Base-by-base conservation (phyloP, 2,797 vertebrate genomes). In the Borostomias antarcticus region DNA sequence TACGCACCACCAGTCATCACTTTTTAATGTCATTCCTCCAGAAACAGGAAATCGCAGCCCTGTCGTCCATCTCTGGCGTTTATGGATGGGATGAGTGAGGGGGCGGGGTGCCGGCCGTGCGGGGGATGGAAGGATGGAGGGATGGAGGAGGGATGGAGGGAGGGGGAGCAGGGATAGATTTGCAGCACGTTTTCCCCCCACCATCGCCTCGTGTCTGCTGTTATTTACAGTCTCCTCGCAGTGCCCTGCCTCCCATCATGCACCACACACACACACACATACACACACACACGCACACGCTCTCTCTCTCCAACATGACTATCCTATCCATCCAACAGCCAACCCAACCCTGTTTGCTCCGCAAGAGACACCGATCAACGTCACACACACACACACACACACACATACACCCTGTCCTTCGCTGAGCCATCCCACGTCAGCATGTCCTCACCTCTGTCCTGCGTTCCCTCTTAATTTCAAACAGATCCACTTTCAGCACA, bases 1-100 rank as follows among this genome's bases (percentile, higher is more conserved):
- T 85, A 82, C 70, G 69, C 84, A 86, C 86, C 80, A 35, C 74
- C 74, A 72, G 75, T 85, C 82, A 78, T 66, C 66, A 68, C 80
- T 72, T 85, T 85, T 87, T 77, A 80, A 73, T 76, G 73, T 82
- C 76, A 74, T 74, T 84, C 71, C 76, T 81, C 72, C 61, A 33
- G 68, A 82, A 85, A 77, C 69, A 32, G 64, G 70, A 73, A 73
- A 61, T 75, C 71, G 66, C 72, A 29, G 5, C 23, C 21, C 57
- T 40, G 23, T 37, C 21, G 40, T 40, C 58, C 26, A 47, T 61
- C 58, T 47, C 26, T 8, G 28, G 58, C 40, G 9, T 47, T 48
- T 75, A 64, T 69, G 50, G 37, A 57, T 48, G 45, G 56, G 50
- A 33, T 9, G 21, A 29, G 7, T 48, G n/a, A 13, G 56, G 29